These are phyloP conservation scores for Gallinago solitaria DNA, from an alignment of 2,797 vertebrate species.

Conservation along the genomic window DNA sequence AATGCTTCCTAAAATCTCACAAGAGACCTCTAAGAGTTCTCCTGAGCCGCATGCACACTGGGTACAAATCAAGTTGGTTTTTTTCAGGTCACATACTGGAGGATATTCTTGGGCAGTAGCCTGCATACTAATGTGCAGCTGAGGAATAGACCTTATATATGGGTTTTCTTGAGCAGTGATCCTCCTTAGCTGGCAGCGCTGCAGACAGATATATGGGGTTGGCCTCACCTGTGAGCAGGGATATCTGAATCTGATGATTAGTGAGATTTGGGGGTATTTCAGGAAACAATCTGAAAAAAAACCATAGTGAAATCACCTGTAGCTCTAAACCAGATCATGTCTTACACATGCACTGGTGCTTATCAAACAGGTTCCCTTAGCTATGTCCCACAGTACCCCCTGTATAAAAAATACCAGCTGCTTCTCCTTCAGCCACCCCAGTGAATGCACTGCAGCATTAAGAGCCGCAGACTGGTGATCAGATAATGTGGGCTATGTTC, in stretches of 20 bases:
- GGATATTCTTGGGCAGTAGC: background rate
- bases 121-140: background rate
- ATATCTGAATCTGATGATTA: background rate
- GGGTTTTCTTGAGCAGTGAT: background rate
- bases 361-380: background rate
- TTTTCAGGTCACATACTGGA: background rate
- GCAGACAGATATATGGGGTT: background rate
- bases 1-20: background rate
- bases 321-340: background rate
- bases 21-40: background rate
- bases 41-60: background rate
- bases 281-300: background rate
- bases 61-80: background rate
- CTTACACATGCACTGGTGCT: background rate
- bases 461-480: background rate
- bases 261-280: background rate
- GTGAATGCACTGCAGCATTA: background rate
- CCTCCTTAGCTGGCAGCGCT: background rate
- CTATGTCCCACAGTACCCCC: background rate
- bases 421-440: background rate
- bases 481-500: background rate
- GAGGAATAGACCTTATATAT: background rate
- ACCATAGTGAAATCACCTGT: background rate
- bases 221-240: background rate
- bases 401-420: background rate